Base-by-base conservation (phyloP, 2,797 vertebrate species). In the Epinephelus malabaricus region DNA sequence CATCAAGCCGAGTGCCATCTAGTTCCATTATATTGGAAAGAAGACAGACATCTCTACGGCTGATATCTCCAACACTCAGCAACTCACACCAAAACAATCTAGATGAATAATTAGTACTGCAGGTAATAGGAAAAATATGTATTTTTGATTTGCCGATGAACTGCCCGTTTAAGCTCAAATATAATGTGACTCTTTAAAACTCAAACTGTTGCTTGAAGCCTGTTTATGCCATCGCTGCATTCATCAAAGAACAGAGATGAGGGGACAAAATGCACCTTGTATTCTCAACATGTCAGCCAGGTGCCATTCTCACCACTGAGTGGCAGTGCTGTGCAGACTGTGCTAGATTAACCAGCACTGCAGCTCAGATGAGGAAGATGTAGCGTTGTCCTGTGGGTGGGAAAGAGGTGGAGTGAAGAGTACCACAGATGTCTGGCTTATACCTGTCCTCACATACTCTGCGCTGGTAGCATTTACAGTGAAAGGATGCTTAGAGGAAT, bases 301-400 rank as follows among this genome's bases (percentile, higher is more conserved):
- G 15, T 15, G 0, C 6, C 4, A 3, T n/a, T 65, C 14, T 58
- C 2, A 75, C 83, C 88, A 84, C 79, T 75, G 38, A 40, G 81
- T 0, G 88, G 74, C 85, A 76, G 83, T 79, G 63, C 45, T 19
- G 61, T 50, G 68, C 19, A 68, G 34, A 30, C 0, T 34, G 47
- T n/a, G 1, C 19, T 4, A 19, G 15, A 51, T 18, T 12, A 40
- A 30, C 43, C 50, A 21, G 40, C 17, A 2, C 21, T 43, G n/a
- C 3, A 38, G 55, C 18, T 65, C 25, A 30, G 6, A 53, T 10
- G 61, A 69, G 38, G 49, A 58, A 58, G 45, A 72, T 5, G 4
- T 10, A 14, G 4, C 2, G 6, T 19, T 18, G 6, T 19, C 56
- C 19, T 43, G 5, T 21, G 30, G 5, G 3, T 4, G 2, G 34